A percentile compares a stretch with the other conserved stretches of the same genome.
These are phyloP conservation scores for Crax fasciolata DNA, from an alignment of 2,797 vertebrate genomes.

Conservation along the genomic window DNA sequence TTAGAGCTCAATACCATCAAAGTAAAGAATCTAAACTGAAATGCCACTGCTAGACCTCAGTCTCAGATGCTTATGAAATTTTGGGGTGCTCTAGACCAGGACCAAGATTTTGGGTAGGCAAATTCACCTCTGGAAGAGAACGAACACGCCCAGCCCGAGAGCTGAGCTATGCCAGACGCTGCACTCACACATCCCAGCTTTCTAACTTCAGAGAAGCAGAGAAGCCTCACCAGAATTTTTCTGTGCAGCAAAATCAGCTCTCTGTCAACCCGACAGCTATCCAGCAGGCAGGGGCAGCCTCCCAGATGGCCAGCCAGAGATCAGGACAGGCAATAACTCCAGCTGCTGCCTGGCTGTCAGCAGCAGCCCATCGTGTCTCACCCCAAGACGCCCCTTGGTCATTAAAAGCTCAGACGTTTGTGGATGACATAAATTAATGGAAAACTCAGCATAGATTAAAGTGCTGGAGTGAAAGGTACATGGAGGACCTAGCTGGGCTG, in stretches of 20 bases:
- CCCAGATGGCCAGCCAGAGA: background rate
- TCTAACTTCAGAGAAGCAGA: background rate
- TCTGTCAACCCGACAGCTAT: background rate
- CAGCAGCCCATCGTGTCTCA: background rate
- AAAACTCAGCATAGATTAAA: background rate
- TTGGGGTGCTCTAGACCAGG: background rate
- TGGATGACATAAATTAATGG: background rate
- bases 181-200: background rate
- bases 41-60: background rate
- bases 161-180: background rate
- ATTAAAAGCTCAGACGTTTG: background rate
- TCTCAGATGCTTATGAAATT: background rate
- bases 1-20: background rate
- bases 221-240: background rate
- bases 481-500: background rate
- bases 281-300: background rate
- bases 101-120: background rate
- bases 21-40: background rate
- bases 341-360: background rate
- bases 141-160: background rate
- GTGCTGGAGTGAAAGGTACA: background rate
- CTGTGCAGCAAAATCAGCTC: background rate
- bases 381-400: background rate
- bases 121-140: background rate
- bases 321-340: background rate